Conservation (phyloP, 2,113 vertebrate genomes). For the Aldabrachelys gigantea region DNA sequence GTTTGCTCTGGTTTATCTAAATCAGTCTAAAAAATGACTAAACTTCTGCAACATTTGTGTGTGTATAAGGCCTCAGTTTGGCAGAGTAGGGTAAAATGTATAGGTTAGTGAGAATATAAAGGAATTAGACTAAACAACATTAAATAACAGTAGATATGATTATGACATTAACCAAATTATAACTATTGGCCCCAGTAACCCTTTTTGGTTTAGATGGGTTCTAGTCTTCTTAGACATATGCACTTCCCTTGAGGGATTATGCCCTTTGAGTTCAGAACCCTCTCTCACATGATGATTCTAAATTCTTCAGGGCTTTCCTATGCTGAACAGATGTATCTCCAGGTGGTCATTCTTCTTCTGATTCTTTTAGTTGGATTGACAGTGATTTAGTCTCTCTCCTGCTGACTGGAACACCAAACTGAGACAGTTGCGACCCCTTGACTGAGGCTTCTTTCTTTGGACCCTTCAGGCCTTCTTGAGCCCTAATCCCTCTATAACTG, state of each 20-base stretch:
- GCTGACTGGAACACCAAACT: neutral
- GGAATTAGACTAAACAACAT: neutral
- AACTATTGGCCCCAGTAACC: fast-evolving
- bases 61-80: constrained; percentile 22
- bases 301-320: neutral
- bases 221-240: neutral
- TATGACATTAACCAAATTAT: neutral
- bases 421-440: neutral
- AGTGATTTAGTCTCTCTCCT: neutral
- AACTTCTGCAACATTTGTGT: neutral
- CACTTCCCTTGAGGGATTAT: neutral
- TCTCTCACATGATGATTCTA: fast-evolving
- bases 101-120: constrained; percentile 18
- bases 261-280: neutral
- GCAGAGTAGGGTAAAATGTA: constrained; percentile 19
- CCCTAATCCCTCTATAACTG: neutral
- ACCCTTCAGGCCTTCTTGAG: fast-evolving
- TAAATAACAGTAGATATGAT: neutral
- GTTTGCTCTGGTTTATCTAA: constrained; percentile 31
- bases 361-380: neutral
- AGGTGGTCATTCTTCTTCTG: neutral
- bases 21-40: constrained; percentile 16
- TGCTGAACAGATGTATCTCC: neutral
- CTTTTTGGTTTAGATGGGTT: neutral
- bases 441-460: neutral